A percentile compares a stretch with the other conserved stretches of the same genome.
Conservation (phyloP, 1,140 invertebrate species). For the Magallana gigas region DNA sequence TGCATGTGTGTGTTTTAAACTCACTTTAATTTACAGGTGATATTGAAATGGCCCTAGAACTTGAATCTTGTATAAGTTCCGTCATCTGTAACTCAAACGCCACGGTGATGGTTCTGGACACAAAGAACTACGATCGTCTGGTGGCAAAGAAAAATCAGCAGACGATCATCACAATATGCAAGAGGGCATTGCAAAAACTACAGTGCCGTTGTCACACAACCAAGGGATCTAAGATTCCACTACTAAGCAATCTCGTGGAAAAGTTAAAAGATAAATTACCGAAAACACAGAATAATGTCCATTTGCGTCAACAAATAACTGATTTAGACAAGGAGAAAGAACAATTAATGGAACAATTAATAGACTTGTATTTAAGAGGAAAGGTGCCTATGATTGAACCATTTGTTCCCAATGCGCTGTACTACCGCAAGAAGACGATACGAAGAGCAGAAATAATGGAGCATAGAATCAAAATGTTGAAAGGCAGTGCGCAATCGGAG, state of each 20-base stretch:
- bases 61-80: conserved; percentile 70
- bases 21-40: conserved; percentile 62
- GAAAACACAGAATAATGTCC: conserved; percentile 39
- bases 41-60: conserved; percentile 71
- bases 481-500: conserved; percentile 40
- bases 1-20: background rate
- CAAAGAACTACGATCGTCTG: conserved; percentile 75
- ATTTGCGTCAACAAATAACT: conserved; percentile 45
- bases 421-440: conserved; percentile 65
- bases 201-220: conserved; percentile 60
- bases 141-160: conserved; percentile 70
- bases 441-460: conserved; percentile 59
- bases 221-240: conserved; percentile 63
- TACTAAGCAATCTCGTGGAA: conserved; percentile 59
- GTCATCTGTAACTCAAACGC: conserved; percentile 71
- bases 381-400: conserved; percentile 71
- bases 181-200: conserved; percentile 70
- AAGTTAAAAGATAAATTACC: conserved; percentile 63
- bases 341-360: conserved; percentile 59
- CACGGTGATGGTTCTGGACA: conserved; percentile 72
- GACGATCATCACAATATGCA: conserved; percentile 66
- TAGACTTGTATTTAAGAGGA: conserved; percentile 67
- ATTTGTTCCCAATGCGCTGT: conserved; percentile 65
- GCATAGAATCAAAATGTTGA: conserved; percentile 24
- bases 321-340: conserved; percentile 56